Evolutionary conservation across 2,888 invertebrate genomes (phyloP).

Genomic region (Tupiocoris notatus): DNA sequence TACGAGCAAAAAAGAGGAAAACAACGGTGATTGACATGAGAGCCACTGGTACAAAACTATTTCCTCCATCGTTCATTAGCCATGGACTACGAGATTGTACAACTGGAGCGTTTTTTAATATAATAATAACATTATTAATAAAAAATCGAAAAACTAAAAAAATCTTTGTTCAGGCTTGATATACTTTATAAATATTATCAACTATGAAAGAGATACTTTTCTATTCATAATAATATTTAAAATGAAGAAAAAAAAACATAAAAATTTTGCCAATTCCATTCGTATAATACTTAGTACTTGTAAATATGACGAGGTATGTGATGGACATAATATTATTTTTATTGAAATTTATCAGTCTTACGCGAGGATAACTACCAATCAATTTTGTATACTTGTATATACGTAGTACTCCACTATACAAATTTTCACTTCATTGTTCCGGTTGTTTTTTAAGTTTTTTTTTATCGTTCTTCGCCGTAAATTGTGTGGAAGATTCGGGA

Average conservation of each 20-base stretch:
- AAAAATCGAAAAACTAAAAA: constrained; percentile 34
- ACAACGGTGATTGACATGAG: too few relatives aligned
- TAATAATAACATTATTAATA: neutral
- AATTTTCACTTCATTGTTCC: constrained; percentile 44
- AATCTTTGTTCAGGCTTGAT: constrained; percentile 46
- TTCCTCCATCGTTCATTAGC: neutral
- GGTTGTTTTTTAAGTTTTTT: constrained; percentile 43
- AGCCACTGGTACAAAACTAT: neutral
- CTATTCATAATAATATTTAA: constrained; percentile 42
- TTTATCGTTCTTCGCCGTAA: neutral
- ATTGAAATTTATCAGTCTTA: constrained; percentile 45
- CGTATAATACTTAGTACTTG: constrained; percentile 48
- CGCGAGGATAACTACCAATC: constrained; percentile 46
- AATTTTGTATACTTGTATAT: constrained; percentile 48
- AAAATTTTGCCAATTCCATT: constrained; percentile 48
- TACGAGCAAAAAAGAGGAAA: too few relatives aligned
- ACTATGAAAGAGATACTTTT: constrained; percentile 44
- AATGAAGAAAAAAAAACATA: constrained; percentile 38
- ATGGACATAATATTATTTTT: constrained; percentile 47
- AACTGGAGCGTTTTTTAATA: constrained; percentile 21
- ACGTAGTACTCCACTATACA: constrained; percentile 33
- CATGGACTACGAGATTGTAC: neutral
- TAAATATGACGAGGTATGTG: constrained; percentile 46
- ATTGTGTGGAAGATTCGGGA: neutral
- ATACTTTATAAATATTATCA: constrained; percentile 44